Evolutionary conservation across 2,797 vertebrate species (phyloP).

Genomic region (Propithecus perrieri): DNA sequence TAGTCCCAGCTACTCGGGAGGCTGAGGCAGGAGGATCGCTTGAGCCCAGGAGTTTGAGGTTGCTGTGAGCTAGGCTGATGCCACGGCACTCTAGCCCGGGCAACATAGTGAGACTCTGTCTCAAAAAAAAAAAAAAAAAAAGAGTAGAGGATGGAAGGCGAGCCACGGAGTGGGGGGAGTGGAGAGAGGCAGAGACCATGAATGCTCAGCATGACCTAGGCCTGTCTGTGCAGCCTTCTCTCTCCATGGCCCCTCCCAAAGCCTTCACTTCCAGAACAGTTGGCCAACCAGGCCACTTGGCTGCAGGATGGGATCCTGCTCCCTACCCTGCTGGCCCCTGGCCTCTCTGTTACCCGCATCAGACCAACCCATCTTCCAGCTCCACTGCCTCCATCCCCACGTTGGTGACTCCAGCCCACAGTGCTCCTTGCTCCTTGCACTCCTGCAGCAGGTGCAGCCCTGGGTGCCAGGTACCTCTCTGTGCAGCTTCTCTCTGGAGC

Average conservation of each 20-base stretch:
- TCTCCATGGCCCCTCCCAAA: not conserved
- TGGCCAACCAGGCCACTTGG: not conserved
- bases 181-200: not conserved
- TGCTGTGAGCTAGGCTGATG: too few relatives aligned
- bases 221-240: not conserved
- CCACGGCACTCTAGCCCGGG: too few relatives aligned
- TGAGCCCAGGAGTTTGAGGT: too few relatives aligned
- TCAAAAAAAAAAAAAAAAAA: too few relatives aligned
- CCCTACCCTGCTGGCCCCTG: not conserved
- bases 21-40: too few relatives aligned
- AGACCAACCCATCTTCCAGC: not conserved
- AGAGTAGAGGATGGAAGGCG: not conserved
- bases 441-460: not conserved
- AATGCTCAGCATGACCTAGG: not conserved
- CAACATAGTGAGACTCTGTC: too few relatives aligned
- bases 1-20: too few relatives aligned
- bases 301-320: not conserved
- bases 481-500: not conserved
- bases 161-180: not conserved
- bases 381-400: not conserved
- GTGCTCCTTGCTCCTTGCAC: not conserved
- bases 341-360: not conserved
- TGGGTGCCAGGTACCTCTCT: not conserved
- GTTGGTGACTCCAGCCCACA: not conserved
- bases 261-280: not conserved